These are phyloP conservation scores for Clostera curtula DNA, from an alignment of 2,888 invertebrate genomes.

Conservation along the genomic window DNA sequence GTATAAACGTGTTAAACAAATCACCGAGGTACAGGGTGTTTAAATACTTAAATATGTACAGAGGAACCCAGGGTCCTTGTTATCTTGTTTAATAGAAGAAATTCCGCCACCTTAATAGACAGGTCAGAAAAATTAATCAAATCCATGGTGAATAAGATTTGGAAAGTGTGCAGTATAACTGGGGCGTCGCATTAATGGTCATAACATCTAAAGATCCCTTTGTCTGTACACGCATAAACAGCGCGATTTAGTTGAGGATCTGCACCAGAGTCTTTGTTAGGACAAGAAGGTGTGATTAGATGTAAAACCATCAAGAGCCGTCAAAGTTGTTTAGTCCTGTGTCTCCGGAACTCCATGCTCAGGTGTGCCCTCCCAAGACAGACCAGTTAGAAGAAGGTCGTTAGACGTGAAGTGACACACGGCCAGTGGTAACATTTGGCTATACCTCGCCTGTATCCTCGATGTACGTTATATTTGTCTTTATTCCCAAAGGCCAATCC, in stretches of 20 bases:
- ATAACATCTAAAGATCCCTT: conserved; percentile 17
- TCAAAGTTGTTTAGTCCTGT: conserved; percentile 55
- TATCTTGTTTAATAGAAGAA: conserved; percentile 60
- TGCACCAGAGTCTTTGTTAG: conserved; percentile 22
- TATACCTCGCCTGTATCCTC: conserved; percentile 94
- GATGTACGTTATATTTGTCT: conserved; percentile 94
- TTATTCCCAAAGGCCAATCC: conserved; percentile 96
- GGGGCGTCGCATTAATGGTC: conserved; percentile 18
- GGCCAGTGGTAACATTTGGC: conserved; percentile 60
- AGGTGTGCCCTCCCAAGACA: conserved; percentile 69
- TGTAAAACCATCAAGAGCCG: conserved; percentile 48
- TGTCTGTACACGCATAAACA: no score
- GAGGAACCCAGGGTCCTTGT: conserved; percentile 50
- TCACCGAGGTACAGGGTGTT: conserved; percentile 45
- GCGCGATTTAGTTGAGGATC: no score
- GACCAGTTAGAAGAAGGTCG: conserved; percentile 72
- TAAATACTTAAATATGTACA: conserved; percentile 30
- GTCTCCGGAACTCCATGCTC: conserved; percentile 64
- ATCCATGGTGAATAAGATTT: conserved; percentile 39
- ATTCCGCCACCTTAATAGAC: conserved; percentile 67
- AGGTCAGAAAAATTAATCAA: conserved; percentile 42
- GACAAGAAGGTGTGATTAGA: conserved; percentile 42
- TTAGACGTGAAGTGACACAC: conserved; percentile 71
- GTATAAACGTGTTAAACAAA: conserved; percentile 47
- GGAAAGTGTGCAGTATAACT: conserved; percentile 36